These are phyloP conservation scores for Cebus imitator DNA, from an alignment of 2,113 vertebrate species.

Conservation along the genomic window DNA sequence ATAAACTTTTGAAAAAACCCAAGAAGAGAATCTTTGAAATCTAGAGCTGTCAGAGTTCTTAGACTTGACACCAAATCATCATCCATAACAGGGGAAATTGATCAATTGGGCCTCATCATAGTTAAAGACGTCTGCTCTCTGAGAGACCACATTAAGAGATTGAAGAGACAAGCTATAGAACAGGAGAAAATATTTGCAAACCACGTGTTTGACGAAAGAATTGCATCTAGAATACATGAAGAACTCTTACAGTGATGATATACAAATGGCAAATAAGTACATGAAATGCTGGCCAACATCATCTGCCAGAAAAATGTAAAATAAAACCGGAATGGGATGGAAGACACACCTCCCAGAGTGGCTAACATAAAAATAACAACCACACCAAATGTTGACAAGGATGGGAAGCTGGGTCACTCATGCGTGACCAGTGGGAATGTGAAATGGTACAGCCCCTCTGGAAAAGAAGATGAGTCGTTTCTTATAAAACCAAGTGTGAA, in stretches of 20 bases:
- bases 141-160: background rate
- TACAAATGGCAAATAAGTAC: background rate
- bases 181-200: background rate
- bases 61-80: background rate
- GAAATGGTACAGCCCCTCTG: background rate
- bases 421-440: background rate
- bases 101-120: background rate
- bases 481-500: too few species aligned
- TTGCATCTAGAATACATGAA: background rate
- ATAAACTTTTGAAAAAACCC: too few species aligned
- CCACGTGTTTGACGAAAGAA: background rate
- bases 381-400: too few species aligned
- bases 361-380: too few species aligned
- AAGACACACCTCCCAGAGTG: too few species aligned
- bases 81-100: background rate
- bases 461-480: accelerated
- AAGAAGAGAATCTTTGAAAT: background rate
- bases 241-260: background rate
- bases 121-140: background rate
- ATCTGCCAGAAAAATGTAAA: accelerated
- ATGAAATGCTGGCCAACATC: background rate
- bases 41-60: background rate
- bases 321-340: accelerated
- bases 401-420: background rate
- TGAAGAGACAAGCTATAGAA: background rate